phyloP scores from a whole-genome alignment of 2,113 vertebrate species.

The Cheirogaleus medius region DNA sequence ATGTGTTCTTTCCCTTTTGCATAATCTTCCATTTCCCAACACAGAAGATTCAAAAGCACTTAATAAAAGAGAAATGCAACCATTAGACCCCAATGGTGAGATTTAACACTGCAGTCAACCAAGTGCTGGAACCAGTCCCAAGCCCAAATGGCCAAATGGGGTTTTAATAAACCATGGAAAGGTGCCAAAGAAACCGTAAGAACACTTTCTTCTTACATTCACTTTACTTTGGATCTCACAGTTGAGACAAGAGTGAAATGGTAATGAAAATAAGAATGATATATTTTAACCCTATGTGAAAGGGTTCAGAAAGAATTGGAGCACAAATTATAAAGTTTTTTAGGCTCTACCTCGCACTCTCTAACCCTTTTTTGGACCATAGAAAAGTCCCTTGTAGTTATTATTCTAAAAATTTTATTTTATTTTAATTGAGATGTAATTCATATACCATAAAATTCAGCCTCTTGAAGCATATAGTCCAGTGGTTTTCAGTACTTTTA shows the following conservation, averaged over 20 bases:
- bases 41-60: neutral
- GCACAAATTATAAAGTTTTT: neutral
- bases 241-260: neutral
- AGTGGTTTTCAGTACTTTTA: neutral
- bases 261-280: neutral
- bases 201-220: neutral
- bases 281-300: neutral
- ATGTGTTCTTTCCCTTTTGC: neutral
- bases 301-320: neutral
- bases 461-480: neutral
- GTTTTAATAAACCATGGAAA: constrained; percentile 18
- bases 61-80: constrained; percentile 6
- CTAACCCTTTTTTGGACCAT: neutral
- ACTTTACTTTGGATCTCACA: neutral
- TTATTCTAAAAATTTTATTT: neutral
- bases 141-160: constrained; percentile 39
- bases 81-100: neutral
- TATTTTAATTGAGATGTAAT: constrained; percentile 7
- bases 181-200: neutral
- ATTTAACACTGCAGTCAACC: neutral
- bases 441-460: neutral
- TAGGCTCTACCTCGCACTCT: neutral
- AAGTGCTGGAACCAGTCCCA: constrained; percentile 35
- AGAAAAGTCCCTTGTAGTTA: neutral
- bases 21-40: neutral